Conservation (phyloP, 2,113 vertebrate species). For the Andinoacara biseriatus region DNA sequence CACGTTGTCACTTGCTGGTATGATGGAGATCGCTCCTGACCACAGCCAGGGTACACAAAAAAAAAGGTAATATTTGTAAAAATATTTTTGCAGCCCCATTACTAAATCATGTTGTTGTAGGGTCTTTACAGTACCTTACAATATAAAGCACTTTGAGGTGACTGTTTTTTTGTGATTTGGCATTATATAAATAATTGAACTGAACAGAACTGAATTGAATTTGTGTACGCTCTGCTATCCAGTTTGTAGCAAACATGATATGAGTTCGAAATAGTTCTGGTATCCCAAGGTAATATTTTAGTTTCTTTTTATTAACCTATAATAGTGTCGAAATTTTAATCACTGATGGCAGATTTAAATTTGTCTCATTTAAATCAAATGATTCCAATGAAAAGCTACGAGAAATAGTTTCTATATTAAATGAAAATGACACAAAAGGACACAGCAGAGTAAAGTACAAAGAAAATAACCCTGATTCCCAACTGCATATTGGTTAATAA, state of each 20-base stretch:
- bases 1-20: not conserved
- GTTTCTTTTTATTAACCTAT: not conserved
- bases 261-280: not conserved
- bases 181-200: too few relatives aligned
- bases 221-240: not conserved
- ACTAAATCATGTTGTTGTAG: not conserved
- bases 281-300: not conserved
- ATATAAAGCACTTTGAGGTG: too few relatives aligned
- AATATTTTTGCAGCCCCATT: not conserved
- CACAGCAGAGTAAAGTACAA: not conserved
- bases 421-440: not conserved
- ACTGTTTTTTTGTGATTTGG: too few relatives aligned
- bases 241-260: not conserved
- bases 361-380: not conserved
- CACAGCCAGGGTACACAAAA: not conserved
- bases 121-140: too few relatives aligned
- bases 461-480: not conserved
- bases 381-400: not conserved
- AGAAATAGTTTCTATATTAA: not conserved
- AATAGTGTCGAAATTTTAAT: not conserved
- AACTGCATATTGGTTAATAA: not conserved
- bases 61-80: not conserved
- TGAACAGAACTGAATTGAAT: too few relatives aligned
- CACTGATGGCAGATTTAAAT: not conserved
- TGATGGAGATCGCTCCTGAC: constrained; percentile 41